These are phyloP conservation scores for Brachyhypopomus gauderio DNA, from an alignment of 2,113 vertebrate species.

Conservation along the genomic window DNA sequence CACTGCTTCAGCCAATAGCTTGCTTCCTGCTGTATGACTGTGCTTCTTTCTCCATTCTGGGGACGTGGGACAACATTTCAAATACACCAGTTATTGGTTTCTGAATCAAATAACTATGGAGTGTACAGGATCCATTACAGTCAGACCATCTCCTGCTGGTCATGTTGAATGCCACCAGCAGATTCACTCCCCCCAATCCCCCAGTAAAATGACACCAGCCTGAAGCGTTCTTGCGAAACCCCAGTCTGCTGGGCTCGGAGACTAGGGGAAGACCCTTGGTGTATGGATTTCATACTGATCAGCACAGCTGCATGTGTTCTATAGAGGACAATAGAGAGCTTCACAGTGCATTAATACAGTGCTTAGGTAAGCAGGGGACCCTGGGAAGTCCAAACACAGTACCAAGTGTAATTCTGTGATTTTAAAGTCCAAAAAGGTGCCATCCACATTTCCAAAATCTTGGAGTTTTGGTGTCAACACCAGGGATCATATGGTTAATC, in stretches of 20 bases:
- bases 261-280: too few species aligned
- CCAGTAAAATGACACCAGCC: too few species aligned
- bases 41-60: not conserved
- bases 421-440: too few species aligned
- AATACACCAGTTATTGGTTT: not conserved
- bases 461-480: too few species aligned
- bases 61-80: not conserved
- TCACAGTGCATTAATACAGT: not conserved
- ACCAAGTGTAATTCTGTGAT: not conserved
- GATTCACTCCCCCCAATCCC: too few species aligned
- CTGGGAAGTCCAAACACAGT: not conserved
- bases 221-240: too few species aligned
- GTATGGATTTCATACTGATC: not conserved
- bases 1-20: not conserved
- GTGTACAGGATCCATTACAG: too few species aligned
- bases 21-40: not conserved
- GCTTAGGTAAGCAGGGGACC: not conserved
- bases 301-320: not conserved
- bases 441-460: not conserved
- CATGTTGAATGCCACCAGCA: too few species aligned
- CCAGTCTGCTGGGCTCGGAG: too few species aligned
- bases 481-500: too few species aligned
- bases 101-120: too few species aligned
- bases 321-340: constrained; percentile 1
- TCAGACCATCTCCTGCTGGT: too few species aligned